A percentile compares a stretch with the other conserved stretches of the same genome.
These are phyloP conservation scores for Anagyrus pseudococci DNA, from an alignment of 2,888 invertebrate genomes.

Conservation along the genomic window DNA sequence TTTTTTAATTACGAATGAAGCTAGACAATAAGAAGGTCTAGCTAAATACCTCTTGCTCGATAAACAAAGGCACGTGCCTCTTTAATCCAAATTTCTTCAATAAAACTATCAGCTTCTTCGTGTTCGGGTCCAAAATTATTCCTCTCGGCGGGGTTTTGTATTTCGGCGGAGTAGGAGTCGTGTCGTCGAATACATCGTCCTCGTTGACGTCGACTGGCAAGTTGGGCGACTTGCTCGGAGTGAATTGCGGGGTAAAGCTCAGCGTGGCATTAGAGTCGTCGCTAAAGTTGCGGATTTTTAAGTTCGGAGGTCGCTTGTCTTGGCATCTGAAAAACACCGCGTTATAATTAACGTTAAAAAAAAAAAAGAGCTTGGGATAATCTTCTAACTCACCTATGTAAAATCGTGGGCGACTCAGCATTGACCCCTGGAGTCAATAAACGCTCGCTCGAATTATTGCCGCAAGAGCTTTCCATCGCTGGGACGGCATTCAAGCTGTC, in stretches of 20 bases:
- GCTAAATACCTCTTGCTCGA: conserved; percentile 54
- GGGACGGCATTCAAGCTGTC: neutral
- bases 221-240: conserved; percentile 50
- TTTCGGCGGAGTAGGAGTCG: conserved; percentile 52
- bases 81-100: conserved; percentile 49
- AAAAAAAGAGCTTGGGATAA: neutral
- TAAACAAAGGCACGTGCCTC: conserved; percentile 49
- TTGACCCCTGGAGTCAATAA: too few species aligned
- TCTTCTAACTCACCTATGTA: too few species aligned
- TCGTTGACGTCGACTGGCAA: conserved; percentile 49
- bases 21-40: too few species aligned
- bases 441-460: too few species aligned
- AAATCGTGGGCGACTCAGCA: too few species aligned
- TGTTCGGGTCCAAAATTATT: conserved; percentile 46
- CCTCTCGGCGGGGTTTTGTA: conserved; percentile 53
- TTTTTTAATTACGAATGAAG: too few species aligned
- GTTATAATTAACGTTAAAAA: too few species aligned
- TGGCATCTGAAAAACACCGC: too few species aligned
- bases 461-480: too few species aligned
- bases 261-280: conserved; percentile 43
- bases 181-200: conserved; percentile 49
- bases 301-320: conserved; percentile 46
- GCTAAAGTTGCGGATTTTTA: conserved; percentile 37
- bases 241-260: conserved; percentile 50
- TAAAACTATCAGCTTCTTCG: conserved; percentile 48